Conservation (phyloP, 1,140 invertebrate genomes). For the Diorhabda elongata region DNA sequence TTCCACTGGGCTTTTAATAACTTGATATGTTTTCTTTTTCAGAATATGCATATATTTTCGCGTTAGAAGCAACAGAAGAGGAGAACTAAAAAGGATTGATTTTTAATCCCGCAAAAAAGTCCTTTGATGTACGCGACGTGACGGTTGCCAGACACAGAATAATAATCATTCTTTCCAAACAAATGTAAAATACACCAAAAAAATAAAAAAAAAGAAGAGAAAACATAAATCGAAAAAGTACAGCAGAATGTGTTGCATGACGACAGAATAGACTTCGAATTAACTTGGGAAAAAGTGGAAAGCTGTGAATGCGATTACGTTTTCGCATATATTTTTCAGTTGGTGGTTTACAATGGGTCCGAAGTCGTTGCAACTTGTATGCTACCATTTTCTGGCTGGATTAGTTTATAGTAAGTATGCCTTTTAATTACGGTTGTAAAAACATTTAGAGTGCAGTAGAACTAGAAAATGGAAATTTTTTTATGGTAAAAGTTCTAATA, state of each 20-base stretch:
- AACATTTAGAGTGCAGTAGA: not conserved
- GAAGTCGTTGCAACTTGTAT: slow-evolving; percentile 3
- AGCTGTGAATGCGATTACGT: slow-evolving; percentile 4
- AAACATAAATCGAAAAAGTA: slow-evolving; percentile 9
- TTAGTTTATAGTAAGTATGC: slow-evolving; percentile 11
- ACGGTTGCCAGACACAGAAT: slow-evolving; percentile 6
- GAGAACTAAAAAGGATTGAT: slow-evolving; percentile 11
- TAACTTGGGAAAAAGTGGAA: not conserved
- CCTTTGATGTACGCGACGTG: slow-evolving; percentile 9
- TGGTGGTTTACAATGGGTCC: not conserved
- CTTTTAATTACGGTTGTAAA: not conserved
- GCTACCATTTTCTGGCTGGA: slow-evolving; percentile 5
- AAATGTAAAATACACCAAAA: not conserved
- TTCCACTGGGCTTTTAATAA: not conserved
- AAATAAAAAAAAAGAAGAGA: slow-evolving; percentile 1
- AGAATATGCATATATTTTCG: not conserved
- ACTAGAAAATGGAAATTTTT: not conserved
- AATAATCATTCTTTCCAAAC: slow-evolving; percentile 11
- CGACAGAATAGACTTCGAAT: slow-evolving; percentile 3
- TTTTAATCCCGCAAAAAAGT: slow-evolving; percentile 4
- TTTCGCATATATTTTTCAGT: slow-evolving; percentile 1
- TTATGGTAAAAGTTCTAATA: too few species aligned
- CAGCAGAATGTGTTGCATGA: slow-evolving; percentile 1
- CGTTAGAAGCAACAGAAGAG: not conserved
- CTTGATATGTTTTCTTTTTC: not conserved